Percentiles rank a stretch among this genome's conserved stretches.
Evolutionary conservation across 92 coral and sea anemone species (phyloP).

Genomic region (Parazoanthus atlanticus): DNA sequence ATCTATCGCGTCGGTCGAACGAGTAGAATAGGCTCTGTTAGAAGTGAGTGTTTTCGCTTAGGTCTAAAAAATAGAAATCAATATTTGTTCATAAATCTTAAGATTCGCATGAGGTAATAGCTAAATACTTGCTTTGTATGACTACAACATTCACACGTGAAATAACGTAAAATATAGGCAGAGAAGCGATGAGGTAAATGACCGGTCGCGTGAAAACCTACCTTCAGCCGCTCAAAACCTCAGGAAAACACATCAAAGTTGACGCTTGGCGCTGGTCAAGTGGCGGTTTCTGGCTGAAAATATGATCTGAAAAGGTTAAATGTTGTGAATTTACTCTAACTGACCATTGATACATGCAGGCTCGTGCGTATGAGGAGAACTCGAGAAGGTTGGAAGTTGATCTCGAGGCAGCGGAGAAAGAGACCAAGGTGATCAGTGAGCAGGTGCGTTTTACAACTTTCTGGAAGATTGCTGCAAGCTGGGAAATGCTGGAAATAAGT

Average conservation of each 20-base stretch:
- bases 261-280: too few species aligned
- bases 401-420: constrained; percentile 79
- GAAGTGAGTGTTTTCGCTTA: too few species aligned
- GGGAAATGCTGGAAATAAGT: background rate
- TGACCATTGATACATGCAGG: constrained; percentile 47
- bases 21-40: too few species aligned
- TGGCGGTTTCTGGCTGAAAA: background rate
- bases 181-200: too few species aligned
- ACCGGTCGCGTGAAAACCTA: background rate
- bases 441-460: constrained; percentile 53
- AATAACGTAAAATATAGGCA: too few species aligned
- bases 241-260: background rate
- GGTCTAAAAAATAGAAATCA: too few species aligned
- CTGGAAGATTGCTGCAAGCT: too few species aligned
- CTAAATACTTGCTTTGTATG: too few species aligned
- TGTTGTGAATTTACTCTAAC: background rate
- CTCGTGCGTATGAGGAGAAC: constrained; percentile 85
- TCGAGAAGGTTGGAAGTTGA: constrained; percentile 81
- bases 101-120: too few species aligned
- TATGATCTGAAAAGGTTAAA: background rate
- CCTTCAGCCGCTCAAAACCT: background rate
- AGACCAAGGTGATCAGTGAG: constrained; percentile 71
- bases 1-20: too few species aligned
- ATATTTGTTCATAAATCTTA: too few species aligned
- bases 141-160: too few species aligned